Base-by-base conservation (phyloP, 37 sponge, comb jelly and placozoan species). In the Bolinopsis microptera region DNA sequence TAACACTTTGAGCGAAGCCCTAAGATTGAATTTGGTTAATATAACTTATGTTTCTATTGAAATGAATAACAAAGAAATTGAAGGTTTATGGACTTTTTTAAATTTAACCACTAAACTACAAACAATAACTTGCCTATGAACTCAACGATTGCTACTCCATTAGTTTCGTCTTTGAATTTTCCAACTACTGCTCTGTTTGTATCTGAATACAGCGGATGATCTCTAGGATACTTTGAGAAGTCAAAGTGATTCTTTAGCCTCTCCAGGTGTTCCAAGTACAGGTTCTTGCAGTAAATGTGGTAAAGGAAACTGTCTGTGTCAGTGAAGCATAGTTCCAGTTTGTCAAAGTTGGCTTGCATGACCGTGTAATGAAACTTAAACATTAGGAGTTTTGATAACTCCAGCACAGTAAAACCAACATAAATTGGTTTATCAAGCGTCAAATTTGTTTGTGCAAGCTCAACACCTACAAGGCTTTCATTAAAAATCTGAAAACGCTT, bases 371-470 rank as follows among this genome's bases (percentile, higher is more conserved):
- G 82, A 35, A 80, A 80, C 35, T 35, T 35, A 9, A 23, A 36
- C 82, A 80, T 80, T 3, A 80, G 82, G 31, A 80, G 37, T 30
- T 80, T 80, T 36, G 38, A 36, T 22, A 80, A 80, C 22, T 80
- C 82, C 24, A 80, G 82, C 23, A 80, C 82, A 31, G 82, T 80
- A 30, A 80, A 80, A 80, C 82, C 82, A 31, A 80, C 82, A 34
- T 80, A 80, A 34, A 80, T 80, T 80, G 82, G 82, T 37, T 80
- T 80, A 37, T 80, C 82, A 21, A 80, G 30, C 5, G 38, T 21
- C 5, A 80, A 16, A 21, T 31, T 18, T 34, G 82, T 80, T 34
- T 35, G 21, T 35, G 38, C 38, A 31, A 35, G 22, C 30, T 80
- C 82, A 1, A 34, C 82, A 5, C 38, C 82, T 8, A 80, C 82